phyloP scores from a whole-genome alignment of 2,888 invertebrate species.

The Aphelenchoides bicaudatus region DNA sequence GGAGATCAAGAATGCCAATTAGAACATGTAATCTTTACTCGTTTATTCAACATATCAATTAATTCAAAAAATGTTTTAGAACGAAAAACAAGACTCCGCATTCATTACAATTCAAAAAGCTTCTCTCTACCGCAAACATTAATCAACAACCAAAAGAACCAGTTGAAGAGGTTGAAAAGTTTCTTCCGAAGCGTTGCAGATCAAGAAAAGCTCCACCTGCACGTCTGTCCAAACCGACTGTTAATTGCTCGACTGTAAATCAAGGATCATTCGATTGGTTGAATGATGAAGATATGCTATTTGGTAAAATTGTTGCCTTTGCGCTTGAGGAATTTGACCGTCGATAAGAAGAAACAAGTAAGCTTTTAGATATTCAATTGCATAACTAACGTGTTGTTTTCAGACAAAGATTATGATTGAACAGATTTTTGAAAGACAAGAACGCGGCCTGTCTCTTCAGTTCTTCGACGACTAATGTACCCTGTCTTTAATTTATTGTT shows the following conservation, averaged over 20 bases:
- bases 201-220: constrained; percentile 15
- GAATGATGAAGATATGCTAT: constrained; percentile 48
- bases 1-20: too few species aligned
- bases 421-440: constrained; percentile 17
- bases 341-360: too few species aligned
- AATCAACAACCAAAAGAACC: background rate
- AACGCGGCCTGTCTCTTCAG: constrained; percentile 14
- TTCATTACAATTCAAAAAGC: constrained; percentile 3
- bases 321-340: too few species aligned
- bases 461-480: too few species aligned
- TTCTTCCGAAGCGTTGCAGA: constrained; percentile 14
- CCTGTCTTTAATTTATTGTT: too few species aligned
- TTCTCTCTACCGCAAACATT: background rate
- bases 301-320: constrained; percentile 42
- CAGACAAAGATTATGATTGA: constrained; percentile 23
- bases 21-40: too few species aligned
- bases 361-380: constrained; percentile 1
- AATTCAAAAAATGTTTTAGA: background rate
- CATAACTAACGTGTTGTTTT: constrained; percentile 4
- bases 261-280: constrained; percentile 35
- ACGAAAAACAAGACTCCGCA: background rate
- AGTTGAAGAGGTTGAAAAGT: background rate
- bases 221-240: background rate
- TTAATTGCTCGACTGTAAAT: background rate
- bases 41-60: background rate